phyloP scores from a whole-genome alignment of 2,113 vertebrate species.

The Chauna torquata region DNA sequence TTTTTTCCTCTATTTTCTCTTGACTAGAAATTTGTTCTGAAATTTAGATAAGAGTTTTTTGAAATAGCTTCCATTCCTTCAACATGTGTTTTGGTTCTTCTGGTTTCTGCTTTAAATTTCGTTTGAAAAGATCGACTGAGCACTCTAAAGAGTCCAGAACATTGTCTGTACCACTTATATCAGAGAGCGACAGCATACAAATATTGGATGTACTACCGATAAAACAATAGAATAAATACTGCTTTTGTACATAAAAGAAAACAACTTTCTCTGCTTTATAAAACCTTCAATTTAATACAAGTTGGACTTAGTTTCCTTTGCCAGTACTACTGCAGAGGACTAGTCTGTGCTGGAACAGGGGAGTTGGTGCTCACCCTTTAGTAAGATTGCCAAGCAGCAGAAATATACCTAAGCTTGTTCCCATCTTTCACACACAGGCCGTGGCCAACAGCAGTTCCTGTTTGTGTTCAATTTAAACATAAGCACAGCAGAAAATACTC shows the following conservation, averaged over 20 bases:
- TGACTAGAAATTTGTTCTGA: neutral
- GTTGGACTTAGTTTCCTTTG: neutral
- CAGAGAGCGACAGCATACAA: neutral
- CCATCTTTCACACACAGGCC: neutral
- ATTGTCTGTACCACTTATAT: neutral
- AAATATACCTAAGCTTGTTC: neutral
- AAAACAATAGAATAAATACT: neutral
- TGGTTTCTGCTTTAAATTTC: neutral
- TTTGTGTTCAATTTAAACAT: neutral
- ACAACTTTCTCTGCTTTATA: neutral
- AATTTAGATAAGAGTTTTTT: neutral
- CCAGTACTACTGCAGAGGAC: neutral
- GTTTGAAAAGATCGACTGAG: neutral
- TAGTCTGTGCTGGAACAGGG: neutral
- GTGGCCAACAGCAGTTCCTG: neutral
- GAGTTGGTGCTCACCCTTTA: neutral
- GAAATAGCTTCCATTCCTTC: neutral
- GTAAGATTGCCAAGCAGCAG: neutral
- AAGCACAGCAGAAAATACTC: neutral
- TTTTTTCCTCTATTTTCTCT: neutral
- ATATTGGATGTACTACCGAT: neutral
- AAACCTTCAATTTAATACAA: neutral
- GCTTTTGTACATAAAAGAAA: neutral
- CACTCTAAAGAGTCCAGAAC: neutral
- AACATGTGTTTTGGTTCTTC: neutral